These are phyloP conservation scores for Drosophila ezoana DNA, from an alignment of 2,888 invertebrate genomes.

Conservation along the genomic window DNA sequence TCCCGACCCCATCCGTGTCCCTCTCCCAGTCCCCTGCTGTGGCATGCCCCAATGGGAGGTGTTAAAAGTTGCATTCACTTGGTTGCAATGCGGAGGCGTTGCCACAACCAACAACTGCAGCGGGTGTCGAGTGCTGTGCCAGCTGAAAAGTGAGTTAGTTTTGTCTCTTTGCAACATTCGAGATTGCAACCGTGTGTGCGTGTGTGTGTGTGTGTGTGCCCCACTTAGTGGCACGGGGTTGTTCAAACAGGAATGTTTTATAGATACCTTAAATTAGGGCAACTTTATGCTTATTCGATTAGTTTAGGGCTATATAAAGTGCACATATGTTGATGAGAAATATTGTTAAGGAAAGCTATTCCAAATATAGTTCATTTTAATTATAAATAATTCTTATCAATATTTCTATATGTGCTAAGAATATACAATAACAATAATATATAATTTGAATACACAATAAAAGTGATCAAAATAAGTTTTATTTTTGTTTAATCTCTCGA, in stretches of 20 bases:
- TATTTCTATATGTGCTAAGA: too few species aligned
- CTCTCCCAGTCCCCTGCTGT: too few species aligned
- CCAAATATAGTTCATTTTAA: too few species aligned
- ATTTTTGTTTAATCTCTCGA: too few species aligned
- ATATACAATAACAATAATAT: too few species aligned
- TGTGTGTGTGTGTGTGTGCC: slow-evolving; percentile 42
- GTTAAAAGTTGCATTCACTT: slow-evolving; percentile 62
- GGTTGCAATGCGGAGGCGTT: slow-evolving; percentile 58
- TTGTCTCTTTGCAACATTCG: slow-evolving; percentile 42
- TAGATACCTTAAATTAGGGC: slow-evolving; percentile 46
- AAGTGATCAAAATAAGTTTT: too few species aligned
- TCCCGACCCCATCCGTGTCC: neutral
- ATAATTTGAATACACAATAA: too few species aligned
- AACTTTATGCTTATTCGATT: slow-evolving; percentile 49
- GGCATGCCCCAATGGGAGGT: slow-evolving; percentile 42
- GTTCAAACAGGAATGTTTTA: slow-evolving; percentile 50
- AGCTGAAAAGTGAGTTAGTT: slow-evolving; percentile 51
- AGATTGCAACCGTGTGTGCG: slow-evolving; percentile 19
- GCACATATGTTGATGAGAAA: slow-evolving; percentile 26
- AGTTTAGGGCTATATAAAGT: slow-evolving; percentile 25
- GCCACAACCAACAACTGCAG: slow-evolving; percentile 40
- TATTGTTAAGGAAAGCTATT: neutral
- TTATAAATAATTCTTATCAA: too few species aligned
- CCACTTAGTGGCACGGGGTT: slow-evolving; percentile 40
- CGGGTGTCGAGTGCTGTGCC: slow-evolving; percentile 49